A percentile compares a stretch with the other conserved stretches of the same genome.
Conservation (phyloP, 64 coral and sea anemone genomes). For the Pachyseris speciosa region DNA sequence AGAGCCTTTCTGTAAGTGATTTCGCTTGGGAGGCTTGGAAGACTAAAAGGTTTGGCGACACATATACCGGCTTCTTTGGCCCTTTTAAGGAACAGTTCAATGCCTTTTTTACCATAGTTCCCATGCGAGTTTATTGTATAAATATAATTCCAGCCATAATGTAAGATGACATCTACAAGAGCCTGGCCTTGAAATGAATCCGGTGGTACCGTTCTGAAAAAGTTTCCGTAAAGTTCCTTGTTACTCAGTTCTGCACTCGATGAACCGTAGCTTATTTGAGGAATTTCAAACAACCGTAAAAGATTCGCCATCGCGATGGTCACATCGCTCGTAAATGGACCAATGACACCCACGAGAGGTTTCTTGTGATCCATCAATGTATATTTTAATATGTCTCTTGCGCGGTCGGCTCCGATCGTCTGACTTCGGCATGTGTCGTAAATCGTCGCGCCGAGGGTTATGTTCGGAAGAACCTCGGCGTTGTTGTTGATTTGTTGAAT, state of each 20-base stretch:
- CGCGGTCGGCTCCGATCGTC: conserved; percentile 88
- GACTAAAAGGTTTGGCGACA: conserved; percentile 39
- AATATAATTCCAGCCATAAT: conserved; percentile 91
- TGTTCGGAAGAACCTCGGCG: conserved; percentile 71
- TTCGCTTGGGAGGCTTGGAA: conserved; percentile 60
- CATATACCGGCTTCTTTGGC: conserved; percentile 76
- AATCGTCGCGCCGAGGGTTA: conserved; percentile 81
- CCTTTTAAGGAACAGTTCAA: conserved; percentile 40
- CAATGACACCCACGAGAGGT: conserved; percentile 79
- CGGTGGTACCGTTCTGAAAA: conserved; percentile 92
- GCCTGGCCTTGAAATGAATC: conserved; percentile 87
- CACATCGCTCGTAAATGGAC: conserved; percentile 82
- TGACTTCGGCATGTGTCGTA: conserved; percentile 95
- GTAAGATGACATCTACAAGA: conserved; percentile 75
- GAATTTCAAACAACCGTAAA: conserved; percentile 90
- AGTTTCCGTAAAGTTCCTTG: conserved; percentile 84
- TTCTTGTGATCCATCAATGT: conserved; percentile 45
- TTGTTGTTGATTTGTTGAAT: conserved; percentile 89
- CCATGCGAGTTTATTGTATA: conserved; percentile 82
- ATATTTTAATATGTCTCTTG: conserved; percentile 87
- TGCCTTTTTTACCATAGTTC: conserved; percentile 87
- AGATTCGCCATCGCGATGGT: conserved; percentile 85
- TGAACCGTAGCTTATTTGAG: conserved; percentile 93
- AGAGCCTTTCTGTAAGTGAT: conserved; percentile 59
- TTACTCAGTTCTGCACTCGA: conserved; percentile 79